Conservation (phyloP, 2,113 vertebrate species). For the Mus musculus region GRCm39 chr15:4240501-4241000, state of each 20-base stretch:
- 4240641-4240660: neutral
- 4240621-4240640: neutral
- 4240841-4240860: neutral
- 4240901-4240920: neutral
- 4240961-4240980: neutral
- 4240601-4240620: neutral
- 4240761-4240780: neutral
- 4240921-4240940: slow-evolving; percentile 11
- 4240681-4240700: neutral
- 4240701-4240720: neutral
- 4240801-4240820: neutral
- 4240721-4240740: neutral
- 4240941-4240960: neutral
- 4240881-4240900: neutral
- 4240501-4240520: no score
- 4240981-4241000: neutral
- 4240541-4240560: neutral
- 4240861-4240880: neutral
- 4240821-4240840: neutral
- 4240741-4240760: neutral
- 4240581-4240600: neutral
- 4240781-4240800: neutral
- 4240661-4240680: neutral
- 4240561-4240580: neutral
- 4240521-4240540: neutral